Percentiles rank a stretch among this genome's conserved stretches.
phyloP scores from a whole-genome alignment of 2,888 invertebrate genomes.

The Tigriopus californicus region DNA sequence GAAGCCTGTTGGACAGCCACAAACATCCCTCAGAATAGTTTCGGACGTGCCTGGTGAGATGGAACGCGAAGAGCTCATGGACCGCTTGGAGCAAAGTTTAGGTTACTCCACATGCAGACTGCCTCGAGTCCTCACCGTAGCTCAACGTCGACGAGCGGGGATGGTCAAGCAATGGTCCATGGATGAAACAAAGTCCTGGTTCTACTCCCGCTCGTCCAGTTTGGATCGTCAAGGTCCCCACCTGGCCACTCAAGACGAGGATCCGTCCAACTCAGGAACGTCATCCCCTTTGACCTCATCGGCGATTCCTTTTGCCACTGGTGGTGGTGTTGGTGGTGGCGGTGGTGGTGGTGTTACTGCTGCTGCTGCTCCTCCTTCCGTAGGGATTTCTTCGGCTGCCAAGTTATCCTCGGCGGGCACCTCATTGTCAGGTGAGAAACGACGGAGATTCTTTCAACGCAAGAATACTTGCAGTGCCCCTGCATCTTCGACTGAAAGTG shows the following conservation, averaged over 20 bases:
- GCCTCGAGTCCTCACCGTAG: not conserved
- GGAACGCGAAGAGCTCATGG: not conserved
- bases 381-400: too few species aligned
- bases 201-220: not conserved
- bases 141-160: not conserved
- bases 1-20: too few species aligned
- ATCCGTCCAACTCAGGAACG: too few species aligned
- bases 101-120: not conserved
- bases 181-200: slow-evolving; percentile 18
- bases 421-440: not conserved
- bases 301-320: too few species aligned
- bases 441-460: not conserved
- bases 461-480: not conserved
- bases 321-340: too few species aligned
- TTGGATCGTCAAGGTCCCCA: not conserved
- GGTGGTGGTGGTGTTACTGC: too few species aligned
- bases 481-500: not conserved
- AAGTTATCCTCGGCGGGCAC: too few species aligned
- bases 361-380: too few species aligned
- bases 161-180: slow-evolving; percentile 20
- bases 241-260: too few species aligned
- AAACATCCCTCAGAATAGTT: too few species aligned
- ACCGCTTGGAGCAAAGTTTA: not conserved
- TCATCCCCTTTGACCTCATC: too few species aligned
- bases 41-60: not conserved